A percentile compares a stretch with the other conserved stretches of the same genome.
Conservation (phyloP, 2,113 vertebrate genomes). For the Uria lomvia region DNA sequence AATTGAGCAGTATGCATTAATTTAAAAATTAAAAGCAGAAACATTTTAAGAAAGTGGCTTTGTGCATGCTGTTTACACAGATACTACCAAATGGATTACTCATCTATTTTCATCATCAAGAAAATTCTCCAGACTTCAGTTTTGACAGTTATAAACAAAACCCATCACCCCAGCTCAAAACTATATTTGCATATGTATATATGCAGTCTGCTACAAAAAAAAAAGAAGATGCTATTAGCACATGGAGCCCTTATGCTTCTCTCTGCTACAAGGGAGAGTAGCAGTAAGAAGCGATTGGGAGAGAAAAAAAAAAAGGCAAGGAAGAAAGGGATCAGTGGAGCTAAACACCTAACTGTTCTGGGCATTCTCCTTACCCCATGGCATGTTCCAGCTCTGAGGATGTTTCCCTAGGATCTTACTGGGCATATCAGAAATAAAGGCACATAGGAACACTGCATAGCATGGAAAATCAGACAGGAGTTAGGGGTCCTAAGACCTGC, state of each 20-base stretch:
- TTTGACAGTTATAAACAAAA: constrained; percentile 53
- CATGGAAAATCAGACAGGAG: neutral
- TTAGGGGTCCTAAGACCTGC: neutral
- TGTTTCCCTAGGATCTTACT: neutral
- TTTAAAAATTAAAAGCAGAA: constrained; percentile 15
- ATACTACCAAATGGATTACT: constrained; percentile 22
- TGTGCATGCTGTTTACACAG: neutral
- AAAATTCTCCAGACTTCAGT: constrained; percentile 23
- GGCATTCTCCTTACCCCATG: neutral
- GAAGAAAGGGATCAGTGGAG: neutral
- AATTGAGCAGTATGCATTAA: constrained; percentile 2
- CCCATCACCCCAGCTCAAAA: neutral
- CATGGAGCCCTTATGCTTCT: neutral
- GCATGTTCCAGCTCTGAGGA: neutral
- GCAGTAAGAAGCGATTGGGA: neutral
- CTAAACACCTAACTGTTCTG: neutral
- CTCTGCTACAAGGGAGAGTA: neutral
- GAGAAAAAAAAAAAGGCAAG: no score
- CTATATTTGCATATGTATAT: neutral
- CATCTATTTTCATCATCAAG: constrained; percentile 13
- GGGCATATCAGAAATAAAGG: neutral
- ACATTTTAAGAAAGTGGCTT: neutral
- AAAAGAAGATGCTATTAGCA: neutral
- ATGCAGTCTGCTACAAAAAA: neutral
- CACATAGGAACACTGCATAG: neutral